A percentile compares a stretch with the other conserved stretches of the same genome.
Evolutionary conservation across 2,797 vertebrate genomes (phyloP).

Genomic region (Malurus splendens): DNA sequence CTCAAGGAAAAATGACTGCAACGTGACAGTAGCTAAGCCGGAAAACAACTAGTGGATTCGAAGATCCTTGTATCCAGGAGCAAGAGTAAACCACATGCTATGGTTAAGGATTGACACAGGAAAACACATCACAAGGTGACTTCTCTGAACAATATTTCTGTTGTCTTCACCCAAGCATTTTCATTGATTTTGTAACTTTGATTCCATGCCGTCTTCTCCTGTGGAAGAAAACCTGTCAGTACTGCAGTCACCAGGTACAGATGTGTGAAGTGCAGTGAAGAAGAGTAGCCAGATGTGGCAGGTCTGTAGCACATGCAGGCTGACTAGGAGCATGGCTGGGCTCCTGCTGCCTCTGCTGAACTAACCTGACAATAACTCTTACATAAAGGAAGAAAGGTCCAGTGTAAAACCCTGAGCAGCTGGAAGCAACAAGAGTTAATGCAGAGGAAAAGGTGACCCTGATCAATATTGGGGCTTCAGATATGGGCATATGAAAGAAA

Average conservation of each 20-base stretch:
- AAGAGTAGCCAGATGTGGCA: background rate
- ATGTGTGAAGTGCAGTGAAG: background rate
- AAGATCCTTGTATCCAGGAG: background rate
- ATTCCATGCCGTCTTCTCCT: background rate
- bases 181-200: background rate
- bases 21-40: background rate
- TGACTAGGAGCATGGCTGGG: background rate
- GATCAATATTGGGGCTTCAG: background rate
- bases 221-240: background rate
- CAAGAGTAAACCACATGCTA: background rate
- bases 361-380: background rate
- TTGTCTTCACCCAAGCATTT: background rate
- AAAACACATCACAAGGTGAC: background rate
- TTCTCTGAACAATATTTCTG: background rate
- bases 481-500: background rate
- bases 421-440: background rate
- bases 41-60: background rate
- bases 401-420: background rate
- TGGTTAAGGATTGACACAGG: background rate
- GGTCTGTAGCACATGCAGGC: background rate
- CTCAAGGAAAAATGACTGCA: background rate
- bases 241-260: background rate
- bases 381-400: background rate
- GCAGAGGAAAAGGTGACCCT: background rate
- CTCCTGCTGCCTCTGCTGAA: background rate